These are phyloP conservation scores for Butorides virescens DNA, from an alignment of 2,113 vertebrate genomes.

Conservation along the genomic window DNA sequence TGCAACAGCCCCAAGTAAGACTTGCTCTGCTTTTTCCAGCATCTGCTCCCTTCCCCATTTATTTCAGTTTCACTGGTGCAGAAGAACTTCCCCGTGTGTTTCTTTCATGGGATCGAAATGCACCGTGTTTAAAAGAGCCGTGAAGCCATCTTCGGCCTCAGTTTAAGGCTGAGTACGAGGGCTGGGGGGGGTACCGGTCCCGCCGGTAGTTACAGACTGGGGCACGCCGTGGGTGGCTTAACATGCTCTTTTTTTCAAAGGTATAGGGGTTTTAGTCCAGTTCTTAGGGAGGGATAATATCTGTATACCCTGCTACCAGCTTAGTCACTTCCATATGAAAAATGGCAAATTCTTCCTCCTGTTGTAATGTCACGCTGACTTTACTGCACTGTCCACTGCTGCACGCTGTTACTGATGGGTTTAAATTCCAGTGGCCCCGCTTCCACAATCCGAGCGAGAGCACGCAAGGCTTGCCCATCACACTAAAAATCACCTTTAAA, in stretches of 20 bases:
- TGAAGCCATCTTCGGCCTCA: not conserved
- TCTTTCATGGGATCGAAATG: not conserved
- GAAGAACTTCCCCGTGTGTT: not conserved
- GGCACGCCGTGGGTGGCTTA: not conserved
- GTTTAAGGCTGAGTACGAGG: not conserved
- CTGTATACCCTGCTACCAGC: not conserved
- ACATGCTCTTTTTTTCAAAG: not conserved
- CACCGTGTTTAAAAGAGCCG: not conserved
- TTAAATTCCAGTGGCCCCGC: not conserved
- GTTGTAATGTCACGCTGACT: not conserved
- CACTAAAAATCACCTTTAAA: not conserved
- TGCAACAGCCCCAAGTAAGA: constrained; percentile 31
- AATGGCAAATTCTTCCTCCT: not conserved
- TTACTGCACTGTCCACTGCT: not conserved
- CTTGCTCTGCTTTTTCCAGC: constrained; percentile 29
- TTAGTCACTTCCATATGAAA: not conserved
- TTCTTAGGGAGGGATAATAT: not conserved
- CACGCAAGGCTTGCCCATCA: not conserved
- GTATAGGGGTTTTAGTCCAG: not conserved
- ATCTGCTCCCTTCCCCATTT: constrained; percentile 53
- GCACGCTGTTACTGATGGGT: not conserved
- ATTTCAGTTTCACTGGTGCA: constrained; percentile 53
- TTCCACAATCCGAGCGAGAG: not conserved
- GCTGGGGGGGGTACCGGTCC: not conserved
- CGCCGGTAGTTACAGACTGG: not conserved